Base-by-base conservation (phyloP, 1,140 invertebrate species). In the Holotrichia oblita region DNA sequence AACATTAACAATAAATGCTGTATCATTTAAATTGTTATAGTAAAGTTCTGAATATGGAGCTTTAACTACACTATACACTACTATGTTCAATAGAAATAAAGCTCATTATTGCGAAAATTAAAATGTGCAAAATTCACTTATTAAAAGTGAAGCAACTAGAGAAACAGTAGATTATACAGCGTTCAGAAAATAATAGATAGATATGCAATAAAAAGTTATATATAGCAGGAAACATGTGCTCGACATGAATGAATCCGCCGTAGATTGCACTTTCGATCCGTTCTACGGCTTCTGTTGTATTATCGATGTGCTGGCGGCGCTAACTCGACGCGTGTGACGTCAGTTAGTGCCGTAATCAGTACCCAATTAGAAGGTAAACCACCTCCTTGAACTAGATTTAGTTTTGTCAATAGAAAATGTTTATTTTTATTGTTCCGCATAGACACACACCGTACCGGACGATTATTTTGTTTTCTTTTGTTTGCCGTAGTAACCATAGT, bases 401-500 rank as follows among this genome's bases (percentile, higher is more conserved):
- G 61, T 69, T 69, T 69, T 69, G 61, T 69, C 61, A 69, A 69
- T 69, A 69, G 61, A 34, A 69, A 69, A 69, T 34, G 61, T 69
- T 69, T 69, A 69, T 69, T 69, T 69, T 69, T 69, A 69, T 69
- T 69, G 61, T 69, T 69, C 61, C 61, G 61, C 61, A 69, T 69
- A 69, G 61, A 27, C 20, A 69, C 61, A 24, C 22, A 12, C 61
- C 8, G 61, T 9, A 69, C 27, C 10, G 20, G 61, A 34, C 3
- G 9, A 27, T 24, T 69, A 17, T 20, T 64, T 64, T 69, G 61
- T 10, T 34, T 69, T 27, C 61, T 12, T 61, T 61, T 61, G 59
- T 61, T 61, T 61, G 20, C 2, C 17, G 61, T 69, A 69, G 61
- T 69, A 34, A 69, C 61, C 61, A 69, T 69, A 69, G 61, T 69